Evolutionary conservation across 2,113 vertebrate genomes (phyloP), one percentile per base, ranked within the genome.

Genomic region (Drymodes brunneopygia): DNA sequence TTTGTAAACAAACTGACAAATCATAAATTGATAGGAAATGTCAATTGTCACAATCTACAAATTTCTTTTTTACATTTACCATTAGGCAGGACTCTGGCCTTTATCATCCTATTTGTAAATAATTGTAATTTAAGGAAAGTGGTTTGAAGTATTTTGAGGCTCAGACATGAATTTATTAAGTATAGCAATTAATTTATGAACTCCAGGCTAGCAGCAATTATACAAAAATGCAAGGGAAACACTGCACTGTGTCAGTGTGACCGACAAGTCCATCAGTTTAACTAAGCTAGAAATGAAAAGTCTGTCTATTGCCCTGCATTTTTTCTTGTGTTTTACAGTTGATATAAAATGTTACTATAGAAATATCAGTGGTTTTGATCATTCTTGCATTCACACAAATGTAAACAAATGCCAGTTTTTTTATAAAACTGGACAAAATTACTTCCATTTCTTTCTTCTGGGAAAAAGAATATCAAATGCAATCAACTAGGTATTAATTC

Each of bases 211-310:
- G 25, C 31, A 81, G 23, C 23, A 82, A 56, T 72, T 84, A 57
- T 8, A 36, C 7, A 85, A 64, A 91, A 67, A 40, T 20, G 38
- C 27, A 80, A 65, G 27, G 31, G 17, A 91, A 87, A 72, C 66
- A 51, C 22, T 12, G n/a, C 56, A 48, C 12, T 0, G 0, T 20
- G 48, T 28, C 56, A 42, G 35, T 28, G 80, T 42, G 40, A 70
- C 48, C 36, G 0, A 83, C n/a, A 85, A 85, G 50, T n/a, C 15
- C 72, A 20, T 33, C 47, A 71, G 70, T 50, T 88, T 67, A 33
- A 48, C 36, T 50, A 60, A 90, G 50, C 38, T 51, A 79, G 58
- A 92, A 91, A 66, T 67, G 29, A 88, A 75, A 61, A 14, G 5
- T 15, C 7, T 48, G 42, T 25, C 36, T 77, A 12, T 22, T 58